Percentiles rank a stretch among this genome's conserved stretches.
phyloP scores from a whole-genome alignment of 2,888 invertebrate species.

The Drosophila algonquin region DNA sequence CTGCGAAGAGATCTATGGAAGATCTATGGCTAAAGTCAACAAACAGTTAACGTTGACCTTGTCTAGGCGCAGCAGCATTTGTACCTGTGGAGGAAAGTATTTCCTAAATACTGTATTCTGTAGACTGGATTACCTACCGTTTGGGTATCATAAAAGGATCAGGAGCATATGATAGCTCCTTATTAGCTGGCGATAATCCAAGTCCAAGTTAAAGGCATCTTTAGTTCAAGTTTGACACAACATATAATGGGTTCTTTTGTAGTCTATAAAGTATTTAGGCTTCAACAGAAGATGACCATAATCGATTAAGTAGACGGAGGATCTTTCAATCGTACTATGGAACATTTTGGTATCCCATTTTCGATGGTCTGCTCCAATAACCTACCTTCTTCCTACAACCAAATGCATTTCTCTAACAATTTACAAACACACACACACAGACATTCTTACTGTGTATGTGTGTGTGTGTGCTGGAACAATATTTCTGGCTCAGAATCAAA shows the following conservation, averaged over 20 bases:
- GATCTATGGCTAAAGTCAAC: constrained; percentile 51
- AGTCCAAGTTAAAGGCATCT: no score
- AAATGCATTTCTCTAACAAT: constrained; percentile 23
- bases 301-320: no score
- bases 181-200: no score
- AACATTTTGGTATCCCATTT: no score
- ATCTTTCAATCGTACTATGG: no score
- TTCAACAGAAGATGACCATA: no score
- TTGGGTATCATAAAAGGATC: constrained; percentile 27
- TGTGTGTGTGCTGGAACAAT: constrained; percentile 42
- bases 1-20: constrained; percentile 49
- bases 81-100: constrained; percentile 7
- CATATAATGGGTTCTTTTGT: no score
- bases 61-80: constrained; percentile 20
- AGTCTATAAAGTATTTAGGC: no score
- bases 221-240: no score
- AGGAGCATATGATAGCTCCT: no score
- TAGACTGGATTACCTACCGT: constrained; percentile 20
- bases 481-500: constrained; percentile 58
- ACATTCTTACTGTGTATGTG: no score
- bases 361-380: constrained; percentile 17
- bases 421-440: constrained; percentile 10
- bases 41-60: constrained; percentile 47
- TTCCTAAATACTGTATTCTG: background rate
- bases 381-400: constrained; percentile 31